These are phyloP conservation scores for Dyspetes luteomarginatus DNA, from an alignment of 2,888 invertebrate genomes.

Conservation along the genomic window DNA sequence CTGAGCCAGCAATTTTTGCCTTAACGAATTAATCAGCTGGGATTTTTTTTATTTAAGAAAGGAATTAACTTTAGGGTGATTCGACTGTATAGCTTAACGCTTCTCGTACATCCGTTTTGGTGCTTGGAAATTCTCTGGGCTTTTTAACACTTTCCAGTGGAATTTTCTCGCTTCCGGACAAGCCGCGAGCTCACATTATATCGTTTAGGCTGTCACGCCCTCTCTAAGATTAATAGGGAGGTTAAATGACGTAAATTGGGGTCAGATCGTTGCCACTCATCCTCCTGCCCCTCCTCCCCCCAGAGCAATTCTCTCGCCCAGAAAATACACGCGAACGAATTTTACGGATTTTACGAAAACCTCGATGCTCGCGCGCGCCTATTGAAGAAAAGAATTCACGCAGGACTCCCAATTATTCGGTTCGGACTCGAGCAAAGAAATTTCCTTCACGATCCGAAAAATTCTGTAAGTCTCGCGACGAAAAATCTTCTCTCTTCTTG, in stretches of 20 bases:
- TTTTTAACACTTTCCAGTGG: constrained; percentile 19
- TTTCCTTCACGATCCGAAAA: constrained; percentile 60
- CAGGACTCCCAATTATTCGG: constrained; percentile 56
- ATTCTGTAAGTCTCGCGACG: constrained; percentile 59
- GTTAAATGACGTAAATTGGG: constrained; percentile 53
- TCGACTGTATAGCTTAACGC: background rate
- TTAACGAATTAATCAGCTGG: no score
- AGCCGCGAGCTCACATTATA: background rate
- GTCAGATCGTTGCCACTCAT: constrained; percentile 28
- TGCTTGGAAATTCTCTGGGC: background rate
- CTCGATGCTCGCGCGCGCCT: background rate
- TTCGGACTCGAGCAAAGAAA: constrained; percentile 28
- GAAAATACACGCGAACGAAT: background rate
- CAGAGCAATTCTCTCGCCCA: background rate
- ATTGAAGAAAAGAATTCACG: constrained; percentile 50
- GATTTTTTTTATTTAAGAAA: no score
- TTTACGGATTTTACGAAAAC: background rate
- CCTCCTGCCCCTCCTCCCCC: background rate
- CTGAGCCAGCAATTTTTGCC: no score
- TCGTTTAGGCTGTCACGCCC: constrained; percentile 3
- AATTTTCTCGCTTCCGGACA: background rate
- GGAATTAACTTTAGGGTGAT: no score
- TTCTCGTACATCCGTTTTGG: background rate
- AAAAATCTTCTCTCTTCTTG: constrained; percentile 55
- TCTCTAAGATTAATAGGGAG: constrained; percentile 52